Conservation (phyloP, 1,140 invertebrate species). For the Hypothenemus hampei region DNA sequence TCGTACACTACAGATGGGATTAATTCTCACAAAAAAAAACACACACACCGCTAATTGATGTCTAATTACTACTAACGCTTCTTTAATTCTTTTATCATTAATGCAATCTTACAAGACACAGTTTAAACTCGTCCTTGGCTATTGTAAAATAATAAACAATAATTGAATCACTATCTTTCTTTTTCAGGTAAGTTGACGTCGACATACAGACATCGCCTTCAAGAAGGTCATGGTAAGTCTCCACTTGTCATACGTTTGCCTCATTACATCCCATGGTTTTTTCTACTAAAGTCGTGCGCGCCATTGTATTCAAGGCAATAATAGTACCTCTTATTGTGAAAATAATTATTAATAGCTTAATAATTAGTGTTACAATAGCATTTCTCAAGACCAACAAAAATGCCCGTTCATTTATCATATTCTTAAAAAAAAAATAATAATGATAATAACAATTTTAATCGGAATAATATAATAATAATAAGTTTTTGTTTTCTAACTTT, state of each 20-base stretch:
- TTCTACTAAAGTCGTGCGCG: conserved; percentile 20
- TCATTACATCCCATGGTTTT: conserved; percentile 22
- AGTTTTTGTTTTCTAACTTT: no score
- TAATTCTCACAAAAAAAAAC: no score
- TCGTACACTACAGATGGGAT: no score
- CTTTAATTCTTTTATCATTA: no score
- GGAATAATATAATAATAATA: no score
- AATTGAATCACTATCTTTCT: conserved; percentile 22
- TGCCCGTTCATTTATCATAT: conserved; percentile 16
- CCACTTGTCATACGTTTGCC: conserved; percentile 25
- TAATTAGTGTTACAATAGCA: conserved; percentile 25
- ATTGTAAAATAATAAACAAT: conserved; percentile 23
- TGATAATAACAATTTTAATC: conserved; percentile 21
- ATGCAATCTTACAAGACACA: conserved; percentile 12
- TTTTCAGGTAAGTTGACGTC: conserved; percentile 22
- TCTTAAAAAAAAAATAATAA: conserved; percentile 24
- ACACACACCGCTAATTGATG: no score
- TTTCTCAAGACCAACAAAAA: conserved; percentile 20
- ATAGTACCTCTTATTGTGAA: conserved; percentile 26
- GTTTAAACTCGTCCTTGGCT: conserved; percentile 16
- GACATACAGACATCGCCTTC: conserved; percentile 17
- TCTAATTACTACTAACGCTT: no score
- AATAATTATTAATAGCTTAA: conserved; percentile 25
- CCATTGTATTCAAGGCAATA: conserved; percentile 27
- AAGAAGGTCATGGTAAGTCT: conserved; percentile 23